A percentile compares a stretch with the other conserved stretches of the same genome.
Conservation (phyloP, 2,797 vertebrate genomes). For the Crocodylus rhombifer region DNA sequence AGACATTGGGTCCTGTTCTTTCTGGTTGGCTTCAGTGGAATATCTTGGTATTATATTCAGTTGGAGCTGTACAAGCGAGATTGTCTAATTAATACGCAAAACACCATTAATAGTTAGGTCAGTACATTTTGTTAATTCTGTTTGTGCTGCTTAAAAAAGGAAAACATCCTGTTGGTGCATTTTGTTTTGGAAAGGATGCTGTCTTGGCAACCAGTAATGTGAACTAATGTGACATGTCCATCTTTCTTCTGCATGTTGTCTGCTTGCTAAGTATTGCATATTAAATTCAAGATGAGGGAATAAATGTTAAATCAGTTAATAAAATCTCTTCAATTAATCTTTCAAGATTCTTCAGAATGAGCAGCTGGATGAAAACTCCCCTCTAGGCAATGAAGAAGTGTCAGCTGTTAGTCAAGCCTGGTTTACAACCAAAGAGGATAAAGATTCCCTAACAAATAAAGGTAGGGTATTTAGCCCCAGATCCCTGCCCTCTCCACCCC, state of each 20-base stretch:
- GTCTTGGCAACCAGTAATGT: background rate
- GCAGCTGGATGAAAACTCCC: slow-evolving; percentile 84
- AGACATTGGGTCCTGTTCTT: background rate
- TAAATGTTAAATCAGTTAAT: background rate
- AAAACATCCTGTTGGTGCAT: background rate
- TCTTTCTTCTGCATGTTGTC: background rate
- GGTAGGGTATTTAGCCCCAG: slow-evolving; percentile 77
- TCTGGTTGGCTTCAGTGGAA: background rate
- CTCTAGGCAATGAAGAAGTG: slow-evolving; percentile 89
- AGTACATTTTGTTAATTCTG: background rate
- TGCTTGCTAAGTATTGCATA: background rate
- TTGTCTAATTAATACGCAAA: background rate
- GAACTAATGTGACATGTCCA: background rate
- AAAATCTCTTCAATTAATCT: slow-evolving; percentile 15
- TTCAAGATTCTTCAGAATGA: slow-evolving; percentile 91
- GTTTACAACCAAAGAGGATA: slow-evolving; percentile 99
- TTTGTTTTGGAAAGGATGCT: background rate
- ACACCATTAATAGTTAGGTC: background rate
- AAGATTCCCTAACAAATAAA: slow-evolving; percentile 97
- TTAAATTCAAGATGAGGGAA: slow-evolving; percentile 10
- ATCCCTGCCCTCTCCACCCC: accelerated
- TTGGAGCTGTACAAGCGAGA: background rate
- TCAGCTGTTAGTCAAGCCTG: slow-evolving; percentile 97
- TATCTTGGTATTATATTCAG: background rate
- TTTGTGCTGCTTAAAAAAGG: background rate